phyloP scores from a whole-genome alignment of 2,113 vertebrate species.

The Mus spicilegus region DNA sequence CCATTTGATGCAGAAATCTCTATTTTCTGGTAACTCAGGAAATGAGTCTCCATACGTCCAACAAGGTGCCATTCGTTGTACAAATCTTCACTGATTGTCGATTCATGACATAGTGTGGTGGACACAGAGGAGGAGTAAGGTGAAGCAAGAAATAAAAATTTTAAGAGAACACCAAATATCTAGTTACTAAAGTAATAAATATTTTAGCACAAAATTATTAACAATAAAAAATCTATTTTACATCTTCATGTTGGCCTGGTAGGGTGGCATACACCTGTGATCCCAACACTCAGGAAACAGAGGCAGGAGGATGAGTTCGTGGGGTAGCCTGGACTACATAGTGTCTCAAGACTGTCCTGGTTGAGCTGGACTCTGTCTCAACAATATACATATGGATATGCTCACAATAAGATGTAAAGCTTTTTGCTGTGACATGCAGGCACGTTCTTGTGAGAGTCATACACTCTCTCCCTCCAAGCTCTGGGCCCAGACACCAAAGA shows the following conservation, averaged over 20 bases:
- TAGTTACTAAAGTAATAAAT: neutral
- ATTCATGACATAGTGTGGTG: no score
- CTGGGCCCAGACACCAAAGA: neutral
- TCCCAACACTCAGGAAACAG: neutral
- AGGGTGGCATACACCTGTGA: neutral
- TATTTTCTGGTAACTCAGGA: slow-evolving; percentile 41
- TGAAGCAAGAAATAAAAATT: neutral
- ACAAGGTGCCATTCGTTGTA: neutral
- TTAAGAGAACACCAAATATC: neutral
- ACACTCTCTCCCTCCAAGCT: rapidly evolving
- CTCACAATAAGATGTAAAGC: neutral
- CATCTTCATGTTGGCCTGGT: neutral
- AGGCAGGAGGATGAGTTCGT: neutral
- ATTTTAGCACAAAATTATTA: neutral
- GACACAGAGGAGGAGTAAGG: neutral
- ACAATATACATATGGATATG: neutral
- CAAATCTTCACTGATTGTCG: neutral
- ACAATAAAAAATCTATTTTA: neutral
- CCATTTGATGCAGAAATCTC: neutral
- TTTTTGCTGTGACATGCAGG: neutral
- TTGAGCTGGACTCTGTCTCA: neutral
- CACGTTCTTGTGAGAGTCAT: neutral
- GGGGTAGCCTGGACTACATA: neutral
- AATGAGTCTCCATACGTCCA: slow-evolving; percentile 47
- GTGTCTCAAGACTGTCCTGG: neutral